Evolutionary conservation across 2,888 invertebrate species (phyloP).

Genomic region (Ophraella communa): DNA sequence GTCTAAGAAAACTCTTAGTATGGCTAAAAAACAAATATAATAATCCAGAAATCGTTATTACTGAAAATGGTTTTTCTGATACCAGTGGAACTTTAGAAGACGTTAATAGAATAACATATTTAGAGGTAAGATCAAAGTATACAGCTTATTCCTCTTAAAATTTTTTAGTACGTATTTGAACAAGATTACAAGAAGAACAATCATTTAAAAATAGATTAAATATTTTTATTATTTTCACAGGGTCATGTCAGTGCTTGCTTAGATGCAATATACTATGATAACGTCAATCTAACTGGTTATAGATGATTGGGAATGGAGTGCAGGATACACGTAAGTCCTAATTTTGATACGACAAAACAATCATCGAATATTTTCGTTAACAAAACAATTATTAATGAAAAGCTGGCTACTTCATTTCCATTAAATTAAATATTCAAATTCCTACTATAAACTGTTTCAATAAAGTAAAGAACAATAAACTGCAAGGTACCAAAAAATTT

Average conservation of each 20-base stretch:
- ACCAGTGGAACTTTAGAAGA: slow-evolving; percentile 36
- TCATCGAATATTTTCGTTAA: no score
- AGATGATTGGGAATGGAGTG: slow-evolving; percentile 38
- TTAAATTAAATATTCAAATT: no score
- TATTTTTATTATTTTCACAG: slow-evolving; percentile 12
- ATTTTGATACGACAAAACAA: neutral
- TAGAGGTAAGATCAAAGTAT: slow-evolving; percentile 41
- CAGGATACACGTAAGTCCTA: slow-evolving; percentile 29
- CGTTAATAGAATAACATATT: slow-evolving; percentile 50
- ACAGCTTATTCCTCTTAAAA: no score
- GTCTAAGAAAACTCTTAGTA: slow-evolving; percentile 36
- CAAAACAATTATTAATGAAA: no score
- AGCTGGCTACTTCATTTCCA: no score
- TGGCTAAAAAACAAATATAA: slow-evolving; percentile 40
- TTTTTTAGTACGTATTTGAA: no score
- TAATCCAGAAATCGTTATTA: slow-evolving; percentile 42
- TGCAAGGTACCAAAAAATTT: no score
- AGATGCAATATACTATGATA: slow-evolving; percentile 34
- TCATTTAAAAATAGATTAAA: no score
- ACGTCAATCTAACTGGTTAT: slow-evolving; percentile 33
- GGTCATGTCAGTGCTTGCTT: slow-evolving; percentile 33
- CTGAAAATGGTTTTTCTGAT: slow-evolving; percentile 43
- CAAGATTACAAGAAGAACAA: no score
- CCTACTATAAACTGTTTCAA: no score
- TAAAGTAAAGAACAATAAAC: no score